Conservation (phyloP, 2,797 vertebrate genomes). For the Mus spretus region DNA sequence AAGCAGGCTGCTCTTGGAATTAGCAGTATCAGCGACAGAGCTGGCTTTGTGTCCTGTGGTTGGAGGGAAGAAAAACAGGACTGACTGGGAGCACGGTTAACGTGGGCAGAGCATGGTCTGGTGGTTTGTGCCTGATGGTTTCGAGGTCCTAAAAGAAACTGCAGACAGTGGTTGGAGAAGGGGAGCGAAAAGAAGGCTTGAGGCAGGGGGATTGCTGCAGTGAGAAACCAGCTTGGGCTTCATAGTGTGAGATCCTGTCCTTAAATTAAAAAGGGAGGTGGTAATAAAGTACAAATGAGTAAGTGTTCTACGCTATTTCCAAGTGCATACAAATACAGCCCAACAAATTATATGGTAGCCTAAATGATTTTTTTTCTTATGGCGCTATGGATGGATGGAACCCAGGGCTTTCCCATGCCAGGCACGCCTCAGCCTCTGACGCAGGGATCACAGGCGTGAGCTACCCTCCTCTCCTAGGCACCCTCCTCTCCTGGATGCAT, state of each 20-base stretch:
- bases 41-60: not conserved
- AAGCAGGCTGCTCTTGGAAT: slow-evolving; percentile 15
- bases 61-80: not conserved
- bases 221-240: not conserved
- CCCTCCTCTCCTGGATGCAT: no score
- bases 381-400: not conserved
- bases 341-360: slow-evolving; percentile 12
- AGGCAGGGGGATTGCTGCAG: not conserved
- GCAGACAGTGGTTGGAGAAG: not conserved
- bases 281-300: slow-evolving; percentile 32
- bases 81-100: no score
- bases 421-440: not conserved
- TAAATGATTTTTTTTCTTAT: not conserved
- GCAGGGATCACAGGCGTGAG: not conserved
- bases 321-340: slow-evolving; percentile 42
- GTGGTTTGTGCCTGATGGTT: not conserved
- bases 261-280: not conserved
- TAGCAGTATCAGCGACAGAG: not conserved
- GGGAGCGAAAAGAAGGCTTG: not conserved
- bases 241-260: not conserved
- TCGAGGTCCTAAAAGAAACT: slow-evolving; percentile 1
- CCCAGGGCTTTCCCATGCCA: not conserved
- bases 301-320: slow-evolving; percentile 47
- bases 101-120: not conserved
- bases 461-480: not conserved